Percentiles rank a stretch among this genome's conserved stretches.
Evolutionary conservation across 2,888 invertebrate species (phyloP).

Genomic region (Ennomos erosarius): DNA sequence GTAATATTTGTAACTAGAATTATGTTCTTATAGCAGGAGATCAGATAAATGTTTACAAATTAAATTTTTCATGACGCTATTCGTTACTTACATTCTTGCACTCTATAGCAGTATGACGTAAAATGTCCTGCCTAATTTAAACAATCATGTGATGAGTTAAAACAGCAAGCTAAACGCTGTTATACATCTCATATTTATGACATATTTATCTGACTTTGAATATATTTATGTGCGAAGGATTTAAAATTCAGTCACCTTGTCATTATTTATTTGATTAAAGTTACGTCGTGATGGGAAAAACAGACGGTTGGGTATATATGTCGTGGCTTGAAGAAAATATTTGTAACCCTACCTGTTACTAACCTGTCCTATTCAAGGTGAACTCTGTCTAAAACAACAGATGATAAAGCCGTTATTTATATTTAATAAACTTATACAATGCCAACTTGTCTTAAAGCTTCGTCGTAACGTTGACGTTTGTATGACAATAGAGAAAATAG

Average conservation of each 20-base stretch:
- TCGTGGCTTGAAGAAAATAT: too few relatives aligned
- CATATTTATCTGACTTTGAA: conserved; percentile 23
- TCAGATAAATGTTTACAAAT: conserved; percentile 6
- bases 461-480: too few relatives aligned
- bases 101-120: conserved; percentile 9
- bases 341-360: too few relatives aligned
- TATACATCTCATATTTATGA: conserved; percentile 11
- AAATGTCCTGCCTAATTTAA: conserved; percentile 23
- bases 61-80: conserved; percentile 17
- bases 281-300: not conserved
- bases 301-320: too few relatives aligned
- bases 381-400: too few relatives aligned
- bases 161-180: conserved; percentile 21
- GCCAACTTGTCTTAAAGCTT: too few relatives aligned
- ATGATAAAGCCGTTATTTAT: too few relatives aligned
- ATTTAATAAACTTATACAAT: too few relatives aligned
- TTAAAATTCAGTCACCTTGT: conserved; percentile 16
- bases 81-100: not conserved
- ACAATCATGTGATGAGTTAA: conserved; percentile 43
- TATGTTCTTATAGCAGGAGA: conserved; percentile 9
- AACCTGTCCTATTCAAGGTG: too few relatives aligned
- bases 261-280: conserved; percentile 8
- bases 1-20: conserved; percentile 17
- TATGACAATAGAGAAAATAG: too few relatives aligned
- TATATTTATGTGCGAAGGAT: conserved; percentile 17